Evolutionary conservation across 2,797 vertebrate species (phyloP), one percentile per base, ranked within the genome.

Genomic region (Argya squamiceps): DNA sequence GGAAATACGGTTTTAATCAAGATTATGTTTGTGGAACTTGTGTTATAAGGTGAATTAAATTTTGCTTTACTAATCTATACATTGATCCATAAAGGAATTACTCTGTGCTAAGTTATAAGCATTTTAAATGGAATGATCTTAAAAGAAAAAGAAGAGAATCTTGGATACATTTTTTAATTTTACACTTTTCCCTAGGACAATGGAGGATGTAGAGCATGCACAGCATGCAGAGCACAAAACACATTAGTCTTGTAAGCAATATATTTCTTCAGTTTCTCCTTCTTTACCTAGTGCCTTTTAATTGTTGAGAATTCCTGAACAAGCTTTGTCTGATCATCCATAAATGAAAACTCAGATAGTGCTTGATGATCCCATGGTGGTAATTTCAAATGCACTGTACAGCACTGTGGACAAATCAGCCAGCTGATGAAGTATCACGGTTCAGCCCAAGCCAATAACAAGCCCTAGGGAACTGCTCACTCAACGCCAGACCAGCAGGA

Each of bases 381-480:
- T 11, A 10, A 47, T 78, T 78, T 71, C 37, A 39, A 27, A 41
- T 21, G 4, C 10, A 4, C 5, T 37, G 2, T n/a, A 26, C 18
- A 60, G 37, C 41, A 10, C 17, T 63, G 19, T 30, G 18, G 21
- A 11, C 3, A 69, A 43, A 43, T 41, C 10, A 36, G 19, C 8
- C 34, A 49, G 16, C 5, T 18, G 56, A 55, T 14, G 39, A 16
- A 73, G 29, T 10, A 29, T 15, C 12, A 4, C 11, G 7, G 37
- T 24, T 50, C 10, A 64, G 49, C 27, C 9, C 2, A 13, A 58
- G 27, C 2, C 19, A 58, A 8, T 19, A 36, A 12, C n/a, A 6
- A 43, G 37, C 16, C 7, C 14, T 29, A n/a, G 7, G 16, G 9
- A 64, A 23, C 3, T 0, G 0, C 29, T 23, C 0, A 0, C 37